These are phyloP conservation scores for Saguinus imperator DNA, from an alignment of 2,113 vertebrate genomes.

Conservation along the genomic window DNA sequence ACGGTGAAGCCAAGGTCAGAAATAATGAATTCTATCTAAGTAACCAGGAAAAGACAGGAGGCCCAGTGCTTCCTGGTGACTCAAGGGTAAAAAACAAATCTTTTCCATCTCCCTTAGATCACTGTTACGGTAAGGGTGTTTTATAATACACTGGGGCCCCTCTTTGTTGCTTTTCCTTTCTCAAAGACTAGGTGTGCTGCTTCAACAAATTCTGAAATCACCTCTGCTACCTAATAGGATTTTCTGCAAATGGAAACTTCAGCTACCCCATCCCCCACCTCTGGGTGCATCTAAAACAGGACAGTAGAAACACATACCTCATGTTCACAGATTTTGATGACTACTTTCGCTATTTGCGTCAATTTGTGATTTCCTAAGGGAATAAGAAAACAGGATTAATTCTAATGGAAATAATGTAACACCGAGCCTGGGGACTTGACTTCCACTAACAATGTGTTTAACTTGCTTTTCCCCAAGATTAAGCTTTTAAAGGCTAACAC, in stretches of 20 bases:
- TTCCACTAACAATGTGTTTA: neutral
- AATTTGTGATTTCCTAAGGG: conserved; percentile 97
- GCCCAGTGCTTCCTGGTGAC: neutral
- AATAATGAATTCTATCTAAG: neutral
- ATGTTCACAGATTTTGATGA: conserved; percentile 99
- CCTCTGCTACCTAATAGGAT: neutral
- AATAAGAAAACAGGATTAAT: conserved; percentile 77
- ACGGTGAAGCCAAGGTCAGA: neutral
- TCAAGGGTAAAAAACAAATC: neutral
- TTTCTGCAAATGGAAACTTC: neutral
- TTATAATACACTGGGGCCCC: rapidly evolving
- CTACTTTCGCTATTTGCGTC: conserved; percentile 97
- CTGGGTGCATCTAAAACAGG: neutral
- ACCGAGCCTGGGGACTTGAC: neutral
- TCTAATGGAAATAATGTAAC: neutral
- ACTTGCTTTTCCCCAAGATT: neutral
- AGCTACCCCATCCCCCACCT: neutral
- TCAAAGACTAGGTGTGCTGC: rapidly evolving
- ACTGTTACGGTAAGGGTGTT: rapidly evolving
- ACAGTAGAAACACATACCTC: conserved; percentile 87
- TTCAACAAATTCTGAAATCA: neutral
- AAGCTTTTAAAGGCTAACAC: neutral
- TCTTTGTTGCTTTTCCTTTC: neutral
- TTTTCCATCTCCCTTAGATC: neutral
- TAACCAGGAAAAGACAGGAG: neutral